Evolutionary conservation across 2,113 vertebrate genomes (phyloP).

Genomic region (Fulica atra): DNA sequence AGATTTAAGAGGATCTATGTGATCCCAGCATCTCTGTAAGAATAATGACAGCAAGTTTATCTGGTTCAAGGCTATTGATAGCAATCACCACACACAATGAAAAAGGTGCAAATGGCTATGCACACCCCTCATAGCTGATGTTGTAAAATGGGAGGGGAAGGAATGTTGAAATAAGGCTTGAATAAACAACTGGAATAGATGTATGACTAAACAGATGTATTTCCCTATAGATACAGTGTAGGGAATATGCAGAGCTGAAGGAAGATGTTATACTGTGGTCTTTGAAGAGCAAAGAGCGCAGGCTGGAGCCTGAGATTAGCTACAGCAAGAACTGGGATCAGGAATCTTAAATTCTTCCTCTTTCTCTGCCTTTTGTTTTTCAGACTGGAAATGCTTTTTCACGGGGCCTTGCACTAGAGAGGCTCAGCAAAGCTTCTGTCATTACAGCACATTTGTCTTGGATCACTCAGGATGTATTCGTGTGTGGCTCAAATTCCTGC

Average conservation of each 20-base stretch:
- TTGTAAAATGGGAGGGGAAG: neutral
- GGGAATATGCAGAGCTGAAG: neutral
- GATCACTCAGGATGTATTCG: neutral
- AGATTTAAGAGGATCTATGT: neutral
- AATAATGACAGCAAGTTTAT: neutral
- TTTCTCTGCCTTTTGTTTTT: conserved; percentile 14
- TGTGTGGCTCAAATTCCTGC: neutral
- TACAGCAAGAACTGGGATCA: neutral
- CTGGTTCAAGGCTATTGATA: neutral
- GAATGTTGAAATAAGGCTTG: neutral
- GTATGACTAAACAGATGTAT: neutral
- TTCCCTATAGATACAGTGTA: neutral
- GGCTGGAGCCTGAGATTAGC: neutral
- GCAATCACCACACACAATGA: neutral
- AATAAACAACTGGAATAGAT: neutral
- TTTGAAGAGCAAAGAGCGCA: neutral
- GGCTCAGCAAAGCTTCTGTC: neutral
- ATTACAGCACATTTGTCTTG: conserved; percentile 30
- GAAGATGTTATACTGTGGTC: neutral
- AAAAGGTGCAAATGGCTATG: neutral
- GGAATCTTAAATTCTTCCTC: neutral
- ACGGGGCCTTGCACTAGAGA: neutral
- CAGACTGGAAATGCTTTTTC: neutral
- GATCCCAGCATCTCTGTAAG: neutral
- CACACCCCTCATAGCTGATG: neutral